These are phyloP conservation scores for Camelus bactrianus DNA, from an alignment of 2,113 vertebrate species.

Conservation along the genomic window DNA sequence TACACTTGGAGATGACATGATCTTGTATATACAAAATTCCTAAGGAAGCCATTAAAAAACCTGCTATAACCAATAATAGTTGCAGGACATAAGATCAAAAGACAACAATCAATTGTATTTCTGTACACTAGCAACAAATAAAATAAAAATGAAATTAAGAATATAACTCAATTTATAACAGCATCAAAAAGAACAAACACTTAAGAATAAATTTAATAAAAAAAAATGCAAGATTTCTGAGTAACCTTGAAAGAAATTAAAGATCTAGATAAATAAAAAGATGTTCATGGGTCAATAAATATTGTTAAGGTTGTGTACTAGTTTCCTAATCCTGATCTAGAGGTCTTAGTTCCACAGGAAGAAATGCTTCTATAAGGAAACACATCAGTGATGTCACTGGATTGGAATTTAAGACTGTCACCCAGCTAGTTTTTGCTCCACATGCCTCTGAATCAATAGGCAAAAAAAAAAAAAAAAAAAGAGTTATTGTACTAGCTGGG, in stretches of 20 bases:
- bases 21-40: not conserved
- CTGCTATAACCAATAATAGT: not conserved
- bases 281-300: not conserved
- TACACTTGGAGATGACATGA: not conserved
- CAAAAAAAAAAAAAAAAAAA: too few species aligned
- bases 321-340: not conserved
- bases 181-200: not conserved
- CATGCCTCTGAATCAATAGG: not conserved
- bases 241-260: not conserved
- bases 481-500: not conserved
- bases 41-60: not conserved
- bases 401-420: not conserved
- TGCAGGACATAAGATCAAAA: not conserved
- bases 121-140: not conserved
- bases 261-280: not conserved
- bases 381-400: not conserved
- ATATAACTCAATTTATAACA: not conserved
- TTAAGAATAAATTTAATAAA: not conserved
- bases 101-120: not conserved
- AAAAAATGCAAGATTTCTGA: not conserved
- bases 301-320: not conserved
- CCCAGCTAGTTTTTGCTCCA: not conserved
- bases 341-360: not conserved
- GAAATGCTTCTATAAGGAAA: not conserved
- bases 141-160: not conserved